Percentiles rank a stretch among this genome's conserved stretches.
These are phyloP conservation scores for Scopus umbretta DNA, from an alignment of 2,113 vertebrate genomes.

Conservation along the genomic window DNA sequence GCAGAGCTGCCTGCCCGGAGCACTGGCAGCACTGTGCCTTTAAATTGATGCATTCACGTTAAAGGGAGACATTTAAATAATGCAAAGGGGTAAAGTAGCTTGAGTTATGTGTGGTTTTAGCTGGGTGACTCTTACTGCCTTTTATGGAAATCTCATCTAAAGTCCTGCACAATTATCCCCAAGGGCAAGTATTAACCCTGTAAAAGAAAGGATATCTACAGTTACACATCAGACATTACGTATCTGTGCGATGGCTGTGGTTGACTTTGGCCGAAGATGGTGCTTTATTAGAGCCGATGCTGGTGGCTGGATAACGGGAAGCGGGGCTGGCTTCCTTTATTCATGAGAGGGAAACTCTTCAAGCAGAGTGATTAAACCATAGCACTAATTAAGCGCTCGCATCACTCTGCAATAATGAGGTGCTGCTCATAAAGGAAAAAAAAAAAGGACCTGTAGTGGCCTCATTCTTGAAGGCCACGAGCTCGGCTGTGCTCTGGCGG, in stretches of 20 bases:
- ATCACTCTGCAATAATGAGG: neutral
- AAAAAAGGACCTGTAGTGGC: neutral
- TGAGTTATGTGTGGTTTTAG: conserved; percentile 59
- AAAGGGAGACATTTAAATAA: conserved; percentile 57
- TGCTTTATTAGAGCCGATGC: neutral
- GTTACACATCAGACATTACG: neutral
- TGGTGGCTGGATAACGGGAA: conserved; percentile 19
- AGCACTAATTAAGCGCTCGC: neutral
- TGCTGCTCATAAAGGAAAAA: neutral
- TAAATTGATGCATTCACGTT: conserved; percentile 43
- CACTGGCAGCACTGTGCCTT: neutral
- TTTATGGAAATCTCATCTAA: conserved; percentile 61
- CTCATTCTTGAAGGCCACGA: neutral
- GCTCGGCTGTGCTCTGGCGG: neutral
- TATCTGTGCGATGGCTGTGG: conserved; percentile 30
- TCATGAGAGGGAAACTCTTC: neutral
- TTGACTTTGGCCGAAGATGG: neutral
- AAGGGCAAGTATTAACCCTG: conserved; percentile 38
- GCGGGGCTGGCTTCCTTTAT: neutral
- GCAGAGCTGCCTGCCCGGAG: neutral
- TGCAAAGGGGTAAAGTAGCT: conserved; percentile 58
- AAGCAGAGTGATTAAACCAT: neutral
- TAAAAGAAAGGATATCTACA: conserved; percentile 14
- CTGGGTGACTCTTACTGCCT: conserved; percentile 53
- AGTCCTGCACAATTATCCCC: conserved; percentile 54